Percentiles rank a stretch among this genome's conserved stretches.
phyloP scores from a whole-genome alignment of 2,113 vertebrate genomes.

The Muscicapa adusta region DNA sequence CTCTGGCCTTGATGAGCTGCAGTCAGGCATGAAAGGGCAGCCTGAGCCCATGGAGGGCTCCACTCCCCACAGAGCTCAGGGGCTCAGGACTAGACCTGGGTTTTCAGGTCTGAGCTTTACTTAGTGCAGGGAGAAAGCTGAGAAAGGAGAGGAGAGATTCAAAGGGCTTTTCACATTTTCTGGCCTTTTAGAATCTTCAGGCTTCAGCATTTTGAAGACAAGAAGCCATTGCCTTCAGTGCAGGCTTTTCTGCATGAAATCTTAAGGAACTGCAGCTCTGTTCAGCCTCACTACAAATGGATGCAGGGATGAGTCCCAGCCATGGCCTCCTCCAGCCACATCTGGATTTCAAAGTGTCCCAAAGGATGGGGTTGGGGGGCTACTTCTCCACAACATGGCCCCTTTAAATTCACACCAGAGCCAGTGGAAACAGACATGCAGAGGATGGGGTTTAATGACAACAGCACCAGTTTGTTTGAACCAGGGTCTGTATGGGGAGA shows the following conservation, averaged over 20 bases:
- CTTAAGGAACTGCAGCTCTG: not conserved
- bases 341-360: not conserved
- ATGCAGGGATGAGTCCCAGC: not conserved
- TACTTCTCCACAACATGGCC: not conserved
- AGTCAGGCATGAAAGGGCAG: slow-evolving; percentile 48
- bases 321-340: not conserved
- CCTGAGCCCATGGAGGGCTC: not conserved
- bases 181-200: not conserved
- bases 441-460: slow-evolving; percentile 53
- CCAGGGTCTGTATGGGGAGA: not conserved
- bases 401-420: not conserved
- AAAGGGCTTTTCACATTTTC: not conserved
- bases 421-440: slow-evolving; percentile 14
- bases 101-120: not conserved
- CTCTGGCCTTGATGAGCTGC: slow-evolving; percentile 46
- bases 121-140: not conserved
- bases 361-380: not conserved
- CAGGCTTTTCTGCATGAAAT: not conserved
- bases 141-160: not conserved
- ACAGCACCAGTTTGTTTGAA: slow-evolving; percentile 41
- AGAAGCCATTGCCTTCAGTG: not conserved
- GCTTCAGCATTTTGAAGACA: not conserved
- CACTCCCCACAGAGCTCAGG: not conserved
- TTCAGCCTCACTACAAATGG: not conserved
- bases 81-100: not conserved